Conservation (phyloP, 1,140 invertebrate species). For the Drosophila carrolli region DNA sequence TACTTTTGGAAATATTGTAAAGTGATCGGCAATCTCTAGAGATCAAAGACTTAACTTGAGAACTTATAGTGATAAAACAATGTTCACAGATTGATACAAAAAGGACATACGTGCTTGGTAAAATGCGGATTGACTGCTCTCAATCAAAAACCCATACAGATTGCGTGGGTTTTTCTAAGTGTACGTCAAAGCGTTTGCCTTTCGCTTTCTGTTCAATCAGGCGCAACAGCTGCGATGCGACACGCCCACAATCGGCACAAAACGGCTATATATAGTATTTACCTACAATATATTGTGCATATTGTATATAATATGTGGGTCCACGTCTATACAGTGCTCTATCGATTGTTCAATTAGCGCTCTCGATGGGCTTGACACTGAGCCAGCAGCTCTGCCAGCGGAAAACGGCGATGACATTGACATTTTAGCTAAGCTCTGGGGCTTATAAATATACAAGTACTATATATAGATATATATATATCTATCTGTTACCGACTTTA, state of each 20-base stretch:
- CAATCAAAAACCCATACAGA: too few relatives aligned
- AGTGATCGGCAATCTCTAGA: too few relatives aligned
- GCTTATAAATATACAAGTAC: constrained; percentile 19
- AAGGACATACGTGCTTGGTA: too few relatives aligned
- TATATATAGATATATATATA: constrained; percentile 13
- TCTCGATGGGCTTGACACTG: constrained; percentile 58
- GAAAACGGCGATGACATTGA: constrained; percentile 65
- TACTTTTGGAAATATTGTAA: too few relatives aligned
- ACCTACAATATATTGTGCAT: constrained; percentile 42
- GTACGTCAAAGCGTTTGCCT: constrained; percentile 45
- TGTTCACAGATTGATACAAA: too few relatives aligned
- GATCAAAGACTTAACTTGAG: too few relatives aligned
- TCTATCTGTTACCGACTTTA: not conserved
- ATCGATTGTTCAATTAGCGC: constrained; percentile 80
- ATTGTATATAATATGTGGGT: constrained; percentile 21
- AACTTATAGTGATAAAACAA: too few relatives aligned
- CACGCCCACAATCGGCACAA: constrained; percentile 53
- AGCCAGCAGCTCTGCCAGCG: constrained; percentile 21
- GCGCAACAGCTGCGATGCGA: constrained; percentile 72
- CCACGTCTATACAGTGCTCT: constrained; percentile 46
- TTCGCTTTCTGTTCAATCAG: constrained; percentile 77
- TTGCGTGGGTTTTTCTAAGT: constrained; percentile 1
- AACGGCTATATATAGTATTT: constrained; percentile 44
- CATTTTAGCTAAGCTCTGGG: constrained; percentile 68
- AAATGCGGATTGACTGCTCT: too few relatives aligned